Evolutionary conservation across 2,113 vertebrate species (phyloP).

Genomic region (Pangasianodon hypophthalmus): DNA sequence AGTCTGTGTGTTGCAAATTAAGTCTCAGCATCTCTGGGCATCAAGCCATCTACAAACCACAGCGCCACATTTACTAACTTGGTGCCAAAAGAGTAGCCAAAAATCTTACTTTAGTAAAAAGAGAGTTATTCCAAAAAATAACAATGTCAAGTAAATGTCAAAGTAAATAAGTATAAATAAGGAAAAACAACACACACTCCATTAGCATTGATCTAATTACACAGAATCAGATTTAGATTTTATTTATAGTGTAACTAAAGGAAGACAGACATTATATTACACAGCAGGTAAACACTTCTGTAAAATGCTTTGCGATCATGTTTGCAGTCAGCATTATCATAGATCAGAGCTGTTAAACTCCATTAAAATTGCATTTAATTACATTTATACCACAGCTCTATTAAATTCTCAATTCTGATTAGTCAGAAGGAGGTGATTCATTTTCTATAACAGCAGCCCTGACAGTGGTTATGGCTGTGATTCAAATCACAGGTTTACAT

Average conservation of each 20-base stretch:
- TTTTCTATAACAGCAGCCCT: background rate
- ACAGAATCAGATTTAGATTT: background rate
- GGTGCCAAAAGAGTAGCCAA: background rate
- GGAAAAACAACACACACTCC: background rate
- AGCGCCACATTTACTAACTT: background rate
- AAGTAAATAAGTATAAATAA: background rate
- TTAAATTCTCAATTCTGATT: background rate
- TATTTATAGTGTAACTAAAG: background rate
- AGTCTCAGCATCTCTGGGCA: background rate
- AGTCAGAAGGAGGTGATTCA: background rate
- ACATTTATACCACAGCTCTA: background rate
- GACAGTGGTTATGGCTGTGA: background rate
- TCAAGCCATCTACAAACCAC: background rate
- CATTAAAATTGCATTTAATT: background rate
- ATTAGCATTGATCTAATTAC: background rate
- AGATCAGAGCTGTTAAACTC: background rate
- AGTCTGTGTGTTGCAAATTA: slow-evolving; percentile 1
- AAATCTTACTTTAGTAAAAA: background rate
- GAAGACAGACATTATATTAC: background rate
- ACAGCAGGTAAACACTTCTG: background rate
- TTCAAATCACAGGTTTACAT: background rate
- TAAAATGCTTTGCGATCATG: background rate
- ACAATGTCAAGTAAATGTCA: background rate
- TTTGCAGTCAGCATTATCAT: background rate
- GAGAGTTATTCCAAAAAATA: background rate